Percentiles rank a stretch among this genome's conserved stretches.
Conservation (phyloP, 92 coral and sea anemone genomes). For the Palythoa caribaeorum region DNA sequence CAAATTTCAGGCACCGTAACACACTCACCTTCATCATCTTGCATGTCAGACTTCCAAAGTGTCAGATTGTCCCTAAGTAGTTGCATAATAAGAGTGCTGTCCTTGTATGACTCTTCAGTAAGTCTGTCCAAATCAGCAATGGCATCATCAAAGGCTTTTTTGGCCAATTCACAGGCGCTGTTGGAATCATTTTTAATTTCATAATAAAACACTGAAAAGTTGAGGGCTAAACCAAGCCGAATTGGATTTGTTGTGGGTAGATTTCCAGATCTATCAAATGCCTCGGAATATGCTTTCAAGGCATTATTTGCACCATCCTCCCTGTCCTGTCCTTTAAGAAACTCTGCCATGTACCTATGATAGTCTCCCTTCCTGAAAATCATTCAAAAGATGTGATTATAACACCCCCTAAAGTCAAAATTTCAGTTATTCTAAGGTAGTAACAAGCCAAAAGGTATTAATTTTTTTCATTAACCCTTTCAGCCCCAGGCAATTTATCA, state of each 20-base stretch:
- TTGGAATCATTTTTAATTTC: conserved; percentile 63
- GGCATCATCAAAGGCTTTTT: conserved; percentile 79
- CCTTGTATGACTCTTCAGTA: conserved; percentile 8
- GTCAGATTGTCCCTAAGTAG: conserved; percentile 86
- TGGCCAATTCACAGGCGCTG: conserved; percentile 73
- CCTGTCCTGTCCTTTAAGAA: conserved; percentile 51
- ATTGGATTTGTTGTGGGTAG: conserved; percentile 72
- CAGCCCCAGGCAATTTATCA: too few species aligned
- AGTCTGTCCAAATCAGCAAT: conserved; percentile 35
- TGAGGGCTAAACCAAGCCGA: conserved; percentile 73
- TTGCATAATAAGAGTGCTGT: conserved; percentile 30
- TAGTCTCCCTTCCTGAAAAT: conserved; percentile 95
- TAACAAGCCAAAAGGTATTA: too few species aligned
- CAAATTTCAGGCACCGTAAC: background rate
- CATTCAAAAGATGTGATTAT: too few species aligned
- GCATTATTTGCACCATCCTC: conserved; percentile 43
- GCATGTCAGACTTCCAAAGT: conserved; percentile 73
- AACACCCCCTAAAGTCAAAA: too few species aligned
- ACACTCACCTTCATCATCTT: conserved; percentile 39
- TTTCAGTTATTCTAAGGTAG: too few species aligned
- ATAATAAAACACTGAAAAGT: conserved; percentile 74
- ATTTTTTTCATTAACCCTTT: too few species aligned
- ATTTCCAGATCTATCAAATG: conserved; percentile 44
- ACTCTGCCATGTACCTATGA: conserved; percentile 90
- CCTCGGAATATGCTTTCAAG: conserved; percentile 60